These are phyloP conservation scores for Gerris buenoi DNA, from an alignment of 1,140 invertebrate genomes.

Conservation along the genomic window DNA sequence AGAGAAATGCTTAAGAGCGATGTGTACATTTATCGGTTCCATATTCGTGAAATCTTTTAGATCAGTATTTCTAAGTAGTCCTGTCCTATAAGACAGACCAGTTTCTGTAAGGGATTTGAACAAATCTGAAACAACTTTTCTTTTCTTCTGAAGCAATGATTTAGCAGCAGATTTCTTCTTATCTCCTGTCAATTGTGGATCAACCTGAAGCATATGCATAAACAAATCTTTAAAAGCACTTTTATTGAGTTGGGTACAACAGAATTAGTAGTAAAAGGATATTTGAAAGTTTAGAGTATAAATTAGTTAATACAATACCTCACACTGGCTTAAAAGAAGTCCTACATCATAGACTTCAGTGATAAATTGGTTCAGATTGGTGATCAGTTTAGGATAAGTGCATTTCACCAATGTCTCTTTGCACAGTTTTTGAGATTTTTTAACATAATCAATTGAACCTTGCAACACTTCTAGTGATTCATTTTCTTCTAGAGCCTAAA, in stretches of 20 bases:
- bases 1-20: constrained; percentile 34
- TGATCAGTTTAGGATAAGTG: constrained; percentile 8
- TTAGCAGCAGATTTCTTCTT: constrained; percentile 69
- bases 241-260: too few species aligned
- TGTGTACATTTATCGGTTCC: constrained; percentile 43
- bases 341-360: constrained; percentile 8
- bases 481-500: neutral
- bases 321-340: constrained; percentile 7
- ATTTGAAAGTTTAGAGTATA: too few species aligned
- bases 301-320: constrained; percentile 8
- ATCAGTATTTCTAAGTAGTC: constrained; percentile 38
- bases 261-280: too few species aligned
- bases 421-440: constrained; percentile 33
- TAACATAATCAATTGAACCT: constrained; percentile 20
- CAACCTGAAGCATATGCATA: constrained; percentile 33
- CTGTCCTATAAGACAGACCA: constrained; percentile 66
- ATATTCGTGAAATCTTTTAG: constrained; percentile 31
- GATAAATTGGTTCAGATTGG: constrained; percentile 5
- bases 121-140: constrained; percentile 63
- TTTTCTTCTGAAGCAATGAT: constrained; percentile 66
- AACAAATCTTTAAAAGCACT: neutral
- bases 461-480: neutral
- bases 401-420: constrained; percentile 12
- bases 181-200: constrained; percentile 42
- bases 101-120: constrained; percentile 57